Conservation (phyloP, 2,797 vertebrate genomes). For the Betta splendens region DNA sequence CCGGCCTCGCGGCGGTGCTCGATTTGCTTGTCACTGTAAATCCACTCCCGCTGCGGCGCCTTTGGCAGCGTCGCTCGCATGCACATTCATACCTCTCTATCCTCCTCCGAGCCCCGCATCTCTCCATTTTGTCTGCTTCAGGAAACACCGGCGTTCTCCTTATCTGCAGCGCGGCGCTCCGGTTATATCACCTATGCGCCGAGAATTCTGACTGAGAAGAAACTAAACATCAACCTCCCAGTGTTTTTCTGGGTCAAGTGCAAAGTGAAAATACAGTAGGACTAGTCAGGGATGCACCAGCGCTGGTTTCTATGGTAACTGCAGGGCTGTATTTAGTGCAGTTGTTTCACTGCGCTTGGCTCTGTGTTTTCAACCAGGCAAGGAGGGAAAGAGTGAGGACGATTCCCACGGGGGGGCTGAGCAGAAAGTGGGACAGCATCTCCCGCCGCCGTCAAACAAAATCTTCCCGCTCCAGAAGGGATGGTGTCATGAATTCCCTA, state of each 20-base stretch:
- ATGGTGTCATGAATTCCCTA: slow-evolving; percentile 62
- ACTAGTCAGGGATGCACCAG: slow-evolving; percentile 74
- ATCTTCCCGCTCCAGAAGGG: slow-evolving; percentile 57
- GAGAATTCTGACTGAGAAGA: slow-evolving; percentile 57
- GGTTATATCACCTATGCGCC: slow-evolving; percentile 45
- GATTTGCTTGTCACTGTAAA: slow-evolving; percentile 71
- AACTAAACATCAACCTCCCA: slow-evolving; percentile 62
- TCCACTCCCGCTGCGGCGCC: slow-evolving; percentile 53
- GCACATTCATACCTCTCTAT: slow-evolving; percentile 35
- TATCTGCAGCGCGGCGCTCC: slow-evolving; percentile 23
- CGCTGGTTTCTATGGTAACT: slow-evolving; percentile 81
- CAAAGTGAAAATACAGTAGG: slow-evolving; percentile 77
- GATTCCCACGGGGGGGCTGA: slow-evolving; percentile 69
- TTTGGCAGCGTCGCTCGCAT: slow-evolving; percentile 42
- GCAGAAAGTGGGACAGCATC: slow-evolving; percentile 79
- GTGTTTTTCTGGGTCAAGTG: slow-evolving; percentile 82
- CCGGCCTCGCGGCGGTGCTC: slow-evolving; percentile 44
- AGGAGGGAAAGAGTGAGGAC: slow-evolving; percentile 71
- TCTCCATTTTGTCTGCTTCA: slow-evolving; percentile 22
- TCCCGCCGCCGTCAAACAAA: slow-evolving; percentile 70
- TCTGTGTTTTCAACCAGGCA: slow-evolving; percentile 70
- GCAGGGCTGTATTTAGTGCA: slow-evolving; percentile 78
- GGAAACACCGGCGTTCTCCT: slow-evolving; percentile 28
- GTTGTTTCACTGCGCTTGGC: slow-evolving; percentile 69
- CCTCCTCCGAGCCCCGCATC: slow-evolving; percentile 38